Conservation (phyloP, 1,140 invertebrate genomes). For the Drosophila pandora region DNA sequence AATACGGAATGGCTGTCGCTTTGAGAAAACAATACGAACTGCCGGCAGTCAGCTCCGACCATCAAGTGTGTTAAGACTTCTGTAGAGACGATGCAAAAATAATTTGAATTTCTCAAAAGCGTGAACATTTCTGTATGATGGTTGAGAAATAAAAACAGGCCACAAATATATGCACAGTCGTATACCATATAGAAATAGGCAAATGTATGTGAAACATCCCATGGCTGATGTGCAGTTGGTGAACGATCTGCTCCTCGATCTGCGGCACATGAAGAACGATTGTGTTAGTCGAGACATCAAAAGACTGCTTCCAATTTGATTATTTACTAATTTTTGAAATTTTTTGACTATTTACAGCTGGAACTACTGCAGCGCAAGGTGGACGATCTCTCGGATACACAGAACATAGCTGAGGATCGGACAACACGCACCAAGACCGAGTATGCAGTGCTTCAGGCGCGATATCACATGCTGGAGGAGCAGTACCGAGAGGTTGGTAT, state of each 20-base stretch:
- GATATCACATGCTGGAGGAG: slow-evolving; percentile 96
- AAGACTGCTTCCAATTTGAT: background rate
- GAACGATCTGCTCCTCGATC: slow-evolving; percentile 76
- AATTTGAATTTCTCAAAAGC: slow-evolving; percentile 51
- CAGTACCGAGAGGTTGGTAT: slow-evolving; percentile 91
- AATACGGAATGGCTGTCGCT: slow-evolving; percentile 35
- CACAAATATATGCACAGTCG: slow-evolving; percentile 7
- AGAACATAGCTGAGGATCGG: slow-evolving; percentile 92
- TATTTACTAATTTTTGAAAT: background rate
- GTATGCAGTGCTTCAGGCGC: slow-evolving; percentile 94
- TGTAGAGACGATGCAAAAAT: slow-evolving; percentile 35
- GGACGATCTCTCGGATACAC: slow-evolving; percentile 92
- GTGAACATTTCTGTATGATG: slow-evolving; percentile 26
- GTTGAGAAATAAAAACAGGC: slow-evolving; percentile 10
- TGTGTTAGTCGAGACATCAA: slow-evolving; percentile 70
- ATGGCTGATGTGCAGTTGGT: slow-evolving; percentile 80
- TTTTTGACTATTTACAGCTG: slow-evolving; percentile 86
- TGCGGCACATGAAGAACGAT: slow-evolving; percentile 75
- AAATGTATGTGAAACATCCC: slow-evolving; percentile 82
- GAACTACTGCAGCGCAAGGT: slow-evolving; percentile 96
- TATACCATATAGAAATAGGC: slow-evolving; percentile 52
- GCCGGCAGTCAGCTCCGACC: slow-evolving; percentile 57
- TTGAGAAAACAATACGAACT: slow-evolving; percentile 48
- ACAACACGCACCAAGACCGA: slow-evolving; percentile 94
- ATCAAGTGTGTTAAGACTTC: slow-evolving; percentile 68